Base-by-base conservation (phyloP, 2,797 vertebrate species). In the Bucorvus abyssinicus region DNA sequence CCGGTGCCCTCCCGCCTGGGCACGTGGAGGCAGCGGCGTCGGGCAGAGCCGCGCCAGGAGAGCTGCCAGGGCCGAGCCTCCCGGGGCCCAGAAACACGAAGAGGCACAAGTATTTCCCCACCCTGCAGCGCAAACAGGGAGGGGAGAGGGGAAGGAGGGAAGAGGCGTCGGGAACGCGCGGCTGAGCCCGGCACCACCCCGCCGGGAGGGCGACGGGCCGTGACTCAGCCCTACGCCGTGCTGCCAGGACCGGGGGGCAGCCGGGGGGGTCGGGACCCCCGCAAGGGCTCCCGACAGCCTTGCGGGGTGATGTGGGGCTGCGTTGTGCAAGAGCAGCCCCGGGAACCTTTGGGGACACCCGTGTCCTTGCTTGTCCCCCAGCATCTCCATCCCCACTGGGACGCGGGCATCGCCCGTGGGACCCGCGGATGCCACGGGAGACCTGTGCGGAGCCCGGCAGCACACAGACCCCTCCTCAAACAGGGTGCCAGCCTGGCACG, bases 91-190 rank as follows among this genome's bases (percentile, higher is more conserved):
- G 42, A 44, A 92, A 83, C 49, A 81, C 71, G 65, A 61, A 73
- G 56, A 63, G 69, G 81, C 84, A 70, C 44, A 95, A 90, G 53
- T 87, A 91, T 91, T 95, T 95, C 96, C 95, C 93, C 89, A 40
- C 94, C 96, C 96, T 74, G 76, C 80, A 95, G 92, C 85, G 82
- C 93, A 97, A 95, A 94, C 94, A 88, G 65, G 76, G 88, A 67
- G 49, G 32, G 83, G 88, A 70, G 68, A 57, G 23, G 61, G 68
- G 55, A 52, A 79, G 63, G 73, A 34, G 89, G 65, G 42, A 32
- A 86, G 85, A 21, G 55, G 83, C 34, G 9, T 3, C 15, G 15
- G 56, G 79, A 70, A 64, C 8, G 44, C 21, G n/a, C 40, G 65
- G 61, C 87, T 23, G 17, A 42, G 49, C 50, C 47, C 42, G 12